phyloP scores from a whole-genome alignment of 2,113 vertebrate species.

The Mustela lutreola region DNA sequence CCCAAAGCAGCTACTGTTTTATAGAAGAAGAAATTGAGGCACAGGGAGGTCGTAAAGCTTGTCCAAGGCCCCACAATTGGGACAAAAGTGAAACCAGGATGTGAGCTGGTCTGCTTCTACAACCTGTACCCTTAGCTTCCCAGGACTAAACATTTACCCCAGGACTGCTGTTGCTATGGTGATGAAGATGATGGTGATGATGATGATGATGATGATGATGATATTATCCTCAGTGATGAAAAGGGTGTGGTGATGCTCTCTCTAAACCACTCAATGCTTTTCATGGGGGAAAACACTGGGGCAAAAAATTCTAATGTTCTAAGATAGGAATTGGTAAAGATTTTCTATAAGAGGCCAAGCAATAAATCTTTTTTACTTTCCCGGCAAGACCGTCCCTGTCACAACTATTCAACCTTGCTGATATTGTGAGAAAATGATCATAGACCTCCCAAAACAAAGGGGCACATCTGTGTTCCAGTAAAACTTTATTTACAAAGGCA shows the following conservation, averaged over 20 bases:
- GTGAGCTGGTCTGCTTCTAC: not conserved
- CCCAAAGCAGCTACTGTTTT: not conserved
- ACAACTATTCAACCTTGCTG: not conserved
- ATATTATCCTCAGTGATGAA: not conserved
- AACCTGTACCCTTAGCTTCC: not conserved
- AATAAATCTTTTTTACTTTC: not conserved
- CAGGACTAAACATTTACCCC: too few relatives aligned
- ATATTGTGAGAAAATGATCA: not conserved
- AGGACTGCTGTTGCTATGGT: not conserved
- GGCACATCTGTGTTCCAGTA: not conserved
- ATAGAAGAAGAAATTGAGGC: not conserved
- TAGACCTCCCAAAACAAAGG: not conserved
- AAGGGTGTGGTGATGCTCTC: not conserved
- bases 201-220: not conserved
- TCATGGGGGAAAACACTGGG: not conserved
- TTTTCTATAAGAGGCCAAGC: not conserved
- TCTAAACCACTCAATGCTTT: not conserved
- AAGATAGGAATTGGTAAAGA: not conserved
- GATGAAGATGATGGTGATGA: too few relatives aligned
- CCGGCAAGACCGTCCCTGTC: not conserved
- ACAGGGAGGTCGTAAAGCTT: not conserved
- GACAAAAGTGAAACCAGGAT: not conserved
- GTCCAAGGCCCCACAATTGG: not conserved
- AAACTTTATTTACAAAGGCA: slow-evolving; percentile 39
- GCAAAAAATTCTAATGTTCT: slow-evolving; percentile 6